A percentile compares a stretch with the other conserved stretches of the same genome.
These are phyloP conservation scores for Takifugu flavidus DNA, from an alignment of 2,113 vertebrate genomes.

Conservation along the genomic window DNA sequence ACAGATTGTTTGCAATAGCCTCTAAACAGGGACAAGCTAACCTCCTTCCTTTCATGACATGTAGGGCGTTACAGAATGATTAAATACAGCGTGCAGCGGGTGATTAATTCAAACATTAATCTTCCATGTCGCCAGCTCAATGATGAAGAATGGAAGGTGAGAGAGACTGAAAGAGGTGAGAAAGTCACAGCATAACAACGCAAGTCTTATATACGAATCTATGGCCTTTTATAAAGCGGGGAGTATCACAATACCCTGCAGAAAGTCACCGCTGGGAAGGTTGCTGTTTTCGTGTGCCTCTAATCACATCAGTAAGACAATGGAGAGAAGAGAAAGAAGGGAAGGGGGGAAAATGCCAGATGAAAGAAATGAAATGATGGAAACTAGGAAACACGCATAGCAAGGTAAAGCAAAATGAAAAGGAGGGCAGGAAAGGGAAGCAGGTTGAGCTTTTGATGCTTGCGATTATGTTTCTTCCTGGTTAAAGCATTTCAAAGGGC, in stretches of 20 bases:
- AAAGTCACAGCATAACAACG: slow-evolving; percentile 1
- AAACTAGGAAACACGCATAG: slow-evolving; percentile 16
- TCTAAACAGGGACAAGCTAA: slow-evolving; percentile 5
- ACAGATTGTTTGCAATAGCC: background rate
- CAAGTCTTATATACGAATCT: background rate
- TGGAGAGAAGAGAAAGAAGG: slow-evolving; percentile 20
- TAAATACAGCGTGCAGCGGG: slow-evolving; percentile 46
- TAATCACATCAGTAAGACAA: slow-evolving; percentile 41
- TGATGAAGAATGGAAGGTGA: slow-evolving; percentile 54
- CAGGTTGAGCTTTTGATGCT: slow-evolving; percentile 54
- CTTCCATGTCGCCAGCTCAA: slow-evolving; percentile 52
- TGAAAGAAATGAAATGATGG: slow-evolving; percentile 41
- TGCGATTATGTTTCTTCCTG: slow-evolving; percentile 51
- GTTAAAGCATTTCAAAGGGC: slow-evolving; percentile 64
- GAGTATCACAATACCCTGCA: background rate
- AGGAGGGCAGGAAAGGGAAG: slow-evolving; percentile 56
- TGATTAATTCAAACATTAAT: slow-evolving; percentile 59
- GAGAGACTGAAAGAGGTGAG: background rate
- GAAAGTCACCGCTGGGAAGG: slow-evolving; percentile 6
- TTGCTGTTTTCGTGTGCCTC: slow-evolving; percentile 10
- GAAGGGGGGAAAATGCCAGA: slow-evolving; percentile 25
- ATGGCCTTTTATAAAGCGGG: background rate
- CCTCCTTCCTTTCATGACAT: slow-evolving; percentile 29
- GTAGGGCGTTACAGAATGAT: slow-evolving; percentile 35
- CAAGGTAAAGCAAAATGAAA: slow-evolving; percentile 34